These are phyloP conservation scores for Chaenodraco wilsoni DNA, from an alignment of 2,797 vertebrate species.

Conservation along the genomic window DNA sequence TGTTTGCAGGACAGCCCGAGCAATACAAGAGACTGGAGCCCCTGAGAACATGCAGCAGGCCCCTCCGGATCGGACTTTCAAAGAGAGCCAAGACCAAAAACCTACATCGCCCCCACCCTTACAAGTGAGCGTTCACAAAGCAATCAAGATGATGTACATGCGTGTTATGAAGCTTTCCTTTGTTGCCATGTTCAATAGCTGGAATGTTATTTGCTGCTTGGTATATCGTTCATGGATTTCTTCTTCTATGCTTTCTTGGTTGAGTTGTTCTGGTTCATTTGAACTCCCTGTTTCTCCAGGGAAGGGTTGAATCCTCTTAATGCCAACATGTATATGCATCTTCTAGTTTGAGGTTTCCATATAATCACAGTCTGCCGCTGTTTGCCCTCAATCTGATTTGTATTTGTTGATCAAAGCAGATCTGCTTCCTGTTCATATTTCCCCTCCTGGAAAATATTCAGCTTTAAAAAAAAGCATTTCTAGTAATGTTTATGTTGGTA, in stretches of 20 bases:
- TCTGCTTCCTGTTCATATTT: background rate
- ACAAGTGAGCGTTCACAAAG: conserved; percentile 72
- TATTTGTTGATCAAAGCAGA: background rate
- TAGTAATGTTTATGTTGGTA: conserved; percentile 30
- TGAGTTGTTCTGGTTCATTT: background rate
- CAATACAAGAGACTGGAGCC: conserved; percentile 85
- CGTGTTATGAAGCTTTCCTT: background rate
- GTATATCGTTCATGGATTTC: background rate
- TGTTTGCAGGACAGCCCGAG: conserved; percentile 76
- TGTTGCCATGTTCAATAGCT: background rate
- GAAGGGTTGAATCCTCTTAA: background rate
- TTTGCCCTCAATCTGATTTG: background rate
- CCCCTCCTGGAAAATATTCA: background rate
- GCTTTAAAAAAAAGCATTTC: background rate
- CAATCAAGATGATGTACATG: background rate
- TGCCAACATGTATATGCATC: background rate
- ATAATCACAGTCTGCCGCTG: conserved; percentile 6
- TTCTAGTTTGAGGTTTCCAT: background rate
- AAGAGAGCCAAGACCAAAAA: conserved; percentile 87
- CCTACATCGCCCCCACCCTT: conserved; percentile 84
- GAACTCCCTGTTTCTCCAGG: background rate
- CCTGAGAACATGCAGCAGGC: conserved; percentile 89
- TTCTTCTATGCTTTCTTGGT: background rate
- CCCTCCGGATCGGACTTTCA: conserved; percentile 91
- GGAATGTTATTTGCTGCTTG: background rate